phyloP scores from a whole-genome alignment of 2,113 vertebrate genomes.

The Redunca redunca region DNA sequence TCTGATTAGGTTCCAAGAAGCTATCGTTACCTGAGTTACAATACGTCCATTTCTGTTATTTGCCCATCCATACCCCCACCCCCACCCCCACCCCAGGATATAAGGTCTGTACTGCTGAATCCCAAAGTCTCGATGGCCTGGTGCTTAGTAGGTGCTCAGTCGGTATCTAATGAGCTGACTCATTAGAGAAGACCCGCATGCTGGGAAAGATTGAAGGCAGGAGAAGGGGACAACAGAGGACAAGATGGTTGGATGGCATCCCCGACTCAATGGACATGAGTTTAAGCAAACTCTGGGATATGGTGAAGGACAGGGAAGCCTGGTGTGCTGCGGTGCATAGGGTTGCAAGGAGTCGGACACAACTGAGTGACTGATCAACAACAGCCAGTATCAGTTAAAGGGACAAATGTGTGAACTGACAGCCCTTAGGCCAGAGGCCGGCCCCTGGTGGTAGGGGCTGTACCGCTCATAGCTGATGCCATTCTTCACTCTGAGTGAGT shows the following conservation, averaged over 20 bases:
- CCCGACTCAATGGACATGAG: neutral
- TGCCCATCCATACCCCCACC: neutral
- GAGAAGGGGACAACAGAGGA: neutral
- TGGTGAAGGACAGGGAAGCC: neutral
- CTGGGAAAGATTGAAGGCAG: neutral
- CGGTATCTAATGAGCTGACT: neutral
- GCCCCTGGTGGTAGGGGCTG: neutral
- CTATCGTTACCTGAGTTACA: neutral
- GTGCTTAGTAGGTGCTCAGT: neutral
- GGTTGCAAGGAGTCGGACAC: neutral
- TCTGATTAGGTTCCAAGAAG: conserved; percentile 1
- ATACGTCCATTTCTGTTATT: neutral
- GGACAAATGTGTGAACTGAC: neutral
- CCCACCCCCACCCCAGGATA: neutral
- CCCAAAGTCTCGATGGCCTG: neutral
- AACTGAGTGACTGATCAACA: neutral
- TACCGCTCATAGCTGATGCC: neutral
- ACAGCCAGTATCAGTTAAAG: neutral
- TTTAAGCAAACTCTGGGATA: neutral
- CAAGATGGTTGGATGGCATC: neutral
- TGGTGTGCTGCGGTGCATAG: neutral
- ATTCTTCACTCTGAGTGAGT: fast-evolving
- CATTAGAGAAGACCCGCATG: neutral
- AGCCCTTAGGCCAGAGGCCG: neutral
- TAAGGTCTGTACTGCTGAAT: neutral